Evolutionary conservation across 2,888 invertebrate genomes (phyloP).

Genomic region (Caenorhabditis macrosperma): DNA sequence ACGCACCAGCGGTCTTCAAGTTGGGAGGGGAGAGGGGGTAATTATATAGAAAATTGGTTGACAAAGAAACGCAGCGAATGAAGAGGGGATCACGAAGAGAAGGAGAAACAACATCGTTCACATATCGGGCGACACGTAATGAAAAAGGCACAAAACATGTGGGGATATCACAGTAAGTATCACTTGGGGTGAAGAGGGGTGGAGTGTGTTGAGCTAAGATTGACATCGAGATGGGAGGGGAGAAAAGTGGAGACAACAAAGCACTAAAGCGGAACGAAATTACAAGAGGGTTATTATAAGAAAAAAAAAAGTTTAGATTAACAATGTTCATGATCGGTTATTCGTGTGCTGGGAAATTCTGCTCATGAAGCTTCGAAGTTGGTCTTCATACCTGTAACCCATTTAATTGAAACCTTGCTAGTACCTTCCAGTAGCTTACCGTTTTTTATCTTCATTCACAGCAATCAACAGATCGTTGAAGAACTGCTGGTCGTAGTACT

Average conservation of each 20-base stretch:
- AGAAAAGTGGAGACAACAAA: conserved; percentile 15
- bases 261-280: conserved; percentile 30
- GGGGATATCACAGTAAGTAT: conserved; percentile 50
- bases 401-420: neutral
- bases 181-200: conserved; percentile 28
- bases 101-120: conserved; percentile 5
- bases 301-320: neutral
- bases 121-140: conserved; percentile 49
- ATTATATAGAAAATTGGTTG: neutral
- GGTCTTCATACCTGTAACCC: conserved; percentile 46
- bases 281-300: neutral
- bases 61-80: neutral
- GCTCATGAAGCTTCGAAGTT: conserved; percentile 24
- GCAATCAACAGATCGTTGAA: conserved; percentile 21
- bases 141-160: conserved; percentile 52
- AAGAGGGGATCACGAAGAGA: neutral
- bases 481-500: conserved; percentile 25
- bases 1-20: neutral
- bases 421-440: conserved; percentile 12
- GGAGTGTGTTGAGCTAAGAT: neutral
- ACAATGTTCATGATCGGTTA: neutral
- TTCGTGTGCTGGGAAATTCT: neutral
- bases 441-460: conserved; percentile 24
- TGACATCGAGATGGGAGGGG: neutral
- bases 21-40: neutral